Conservation (phyloP, 2,797 vertebrate species). For the Falco naumanni region DNA sequence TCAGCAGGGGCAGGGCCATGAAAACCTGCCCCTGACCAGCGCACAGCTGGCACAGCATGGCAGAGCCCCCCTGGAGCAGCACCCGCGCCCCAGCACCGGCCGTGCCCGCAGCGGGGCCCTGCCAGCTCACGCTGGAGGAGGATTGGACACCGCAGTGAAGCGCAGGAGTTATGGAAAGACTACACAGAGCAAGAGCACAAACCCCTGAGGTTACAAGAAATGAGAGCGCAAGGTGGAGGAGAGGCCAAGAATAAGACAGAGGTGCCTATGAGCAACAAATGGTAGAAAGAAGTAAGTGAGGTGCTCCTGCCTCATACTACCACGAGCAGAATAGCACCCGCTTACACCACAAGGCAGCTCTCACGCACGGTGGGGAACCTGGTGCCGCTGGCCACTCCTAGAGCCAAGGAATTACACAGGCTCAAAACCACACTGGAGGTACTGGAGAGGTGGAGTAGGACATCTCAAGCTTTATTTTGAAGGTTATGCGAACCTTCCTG, state of each 20-base stretch:
- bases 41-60: accelerated
- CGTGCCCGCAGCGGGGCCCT: background rate
- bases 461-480: background rate
- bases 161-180: accelerated
- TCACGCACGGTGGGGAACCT: accelerated
- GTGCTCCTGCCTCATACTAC: background rate
- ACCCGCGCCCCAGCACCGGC: background rate
- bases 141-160: accelerated
- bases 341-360: background rate
- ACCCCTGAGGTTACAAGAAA: background rate
- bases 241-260: background rate
- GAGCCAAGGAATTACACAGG: background rate
- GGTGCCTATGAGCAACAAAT: background rate
- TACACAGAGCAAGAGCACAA: background rate
- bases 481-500: background rate
- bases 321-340: background rate
- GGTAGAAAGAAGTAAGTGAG: background rate
- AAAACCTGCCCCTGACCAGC: too few species aligned
- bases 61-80: background rate
- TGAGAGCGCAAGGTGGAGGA: background rate
- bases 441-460: background rate
- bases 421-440: background rate
- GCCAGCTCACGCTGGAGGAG: background rate
- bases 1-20: background rate
- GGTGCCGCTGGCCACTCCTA: accelerated